A percentile compares a stretch with the other conserved stretches of the same genome.
These are phyloP conservation scores for Danio aesculapii DNA, from an alignment of 2,797 vertebrate genomes.

Conservation along the genomic window DNA sequence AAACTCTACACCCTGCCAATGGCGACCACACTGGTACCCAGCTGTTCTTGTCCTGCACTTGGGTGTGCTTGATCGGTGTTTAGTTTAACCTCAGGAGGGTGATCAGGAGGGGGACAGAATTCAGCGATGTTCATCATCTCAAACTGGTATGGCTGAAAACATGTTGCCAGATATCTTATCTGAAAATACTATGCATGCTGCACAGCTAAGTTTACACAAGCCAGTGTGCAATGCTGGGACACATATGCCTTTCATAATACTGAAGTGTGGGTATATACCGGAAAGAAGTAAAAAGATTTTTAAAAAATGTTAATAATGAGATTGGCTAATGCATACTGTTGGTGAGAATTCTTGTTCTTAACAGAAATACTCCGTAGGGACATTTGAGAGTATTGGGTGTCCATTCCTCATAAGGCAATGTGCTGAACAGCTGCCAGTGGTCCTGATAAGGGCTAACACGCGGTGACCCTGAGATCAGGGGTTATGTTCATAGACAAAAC, in stretches of 20 bases:
- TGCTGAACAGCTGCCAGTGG: constrained; percentile 45
- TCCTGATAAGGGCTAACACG: constrained; percentile 47
- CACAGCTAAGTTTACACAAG: constrained; percentile 46
- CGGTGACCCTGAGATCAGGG: constrained; percentile 34
- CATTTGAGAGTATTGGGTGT: constrained; percentile 27
- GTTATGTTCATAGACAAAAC: constrained; percentile 27
- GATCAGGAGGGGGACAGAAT: constrained; percentile 49
- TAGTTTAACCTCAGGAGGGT: constrained; percentile 56
- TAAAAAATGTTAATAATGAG: constrained; percentile 2
- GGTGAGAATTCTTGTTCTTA: constrained; percentile 6
- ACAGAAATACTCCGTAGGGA: not conserved
- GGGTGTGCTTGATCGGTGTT: constrained; percentile 49
- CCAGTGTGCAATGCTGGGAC: constrained; percentile 16
- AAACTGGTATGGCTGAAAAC: constrained; percentile 52
- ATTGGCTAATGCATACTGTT: not conserved
- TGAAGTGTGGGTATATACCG: constrained; percentile 24
- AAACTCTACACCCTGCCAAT: constrained; percentile 54
- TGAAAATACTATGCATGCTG: constrained; percentile 47
- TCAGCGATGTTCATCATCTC: constrained; percentile 52
- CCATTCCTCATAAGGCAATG: constrained; percentile 35
- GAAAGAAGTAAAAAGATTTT: constrained; percentile 24
- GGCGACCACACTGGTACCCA: constrained; percentile 47
- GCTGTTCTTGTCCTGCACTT: constrained; percentile 66
- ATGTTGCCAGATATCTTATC: constrained; percentile 59
- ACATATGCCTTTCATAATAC: constrained; percentile 34